Percentiles rank a stretch among this genome's conserved stretches.
phyloP scores from a whole-genome alignment of 1,140 invertebrate genomes.

The Aleiodes sp. region DNA sequence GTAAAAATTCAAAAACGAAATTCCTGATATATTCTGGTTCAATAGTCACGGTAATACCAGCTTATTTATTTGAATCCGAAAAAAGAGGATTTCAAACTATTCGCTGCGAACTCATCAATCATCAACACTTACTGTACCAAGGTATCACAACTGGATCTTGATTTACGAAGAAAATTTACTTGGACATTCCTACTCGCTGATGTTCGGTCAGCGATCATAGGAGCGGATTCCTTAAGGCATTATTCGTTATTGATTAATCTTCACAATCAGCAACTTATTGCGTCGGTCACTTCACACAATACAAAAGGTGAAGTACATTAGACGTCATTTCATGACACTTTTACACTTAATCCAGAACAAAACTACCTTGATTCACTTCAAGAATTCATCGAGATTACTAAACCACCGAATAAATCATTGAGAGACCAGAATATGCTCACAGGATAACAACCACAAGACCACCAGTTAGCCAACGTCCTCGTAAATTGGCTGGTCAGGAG shows the following conservation, averaged over 20 bases:
- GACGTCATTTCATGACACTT: neutral
- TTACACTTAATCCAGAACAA: neutral
- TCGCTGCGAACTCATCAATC: constrained; percentile 33
- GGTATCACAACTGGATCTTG: constrained; percentile 22
- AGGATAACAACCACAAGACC: constrained; percentile 43
- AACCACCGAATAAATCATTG: neutral
- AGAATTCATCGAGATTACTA: neutral
- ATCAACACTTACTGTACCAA: constrained; percentile 33
- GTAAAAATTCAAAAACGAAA: constrained; percentile 8
- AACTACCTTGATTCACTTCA: neutral
- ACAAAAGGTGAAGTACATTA: neutral
- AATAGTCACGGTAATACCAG: constrained; percentile 30
- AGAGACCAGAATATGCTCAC: constrained; percentile 13
- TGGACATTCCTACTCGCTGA: constrained; percentile 36
- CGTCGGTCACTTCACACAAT: neutral
- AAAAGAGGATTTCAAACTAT: neutral
- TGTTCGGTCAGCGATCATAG: constrained; percentile 30
- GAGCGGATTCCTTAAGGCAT: constrained; percentile 31
- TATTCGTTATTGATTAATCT: constrained; percentile 32
- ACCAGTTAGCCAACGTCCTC: constrained; percentile 26
- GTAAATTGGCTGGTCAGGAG: neutral
- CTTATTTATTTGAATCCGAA: neutral
- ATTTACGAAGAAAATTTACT: constrained; percentile 25
- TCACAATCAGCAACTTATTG: constrained; percentile 31
- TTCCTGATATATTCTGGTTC: constrained; percentile 36